A percentile compares a stretch with the other conserved stretches of the same genome.
These are phyloP conservation scores for Cryptoprocta ferox DNA, from an alignment of 2,797 vertebrate genomes.

Conservation along the genomic window DNA sequence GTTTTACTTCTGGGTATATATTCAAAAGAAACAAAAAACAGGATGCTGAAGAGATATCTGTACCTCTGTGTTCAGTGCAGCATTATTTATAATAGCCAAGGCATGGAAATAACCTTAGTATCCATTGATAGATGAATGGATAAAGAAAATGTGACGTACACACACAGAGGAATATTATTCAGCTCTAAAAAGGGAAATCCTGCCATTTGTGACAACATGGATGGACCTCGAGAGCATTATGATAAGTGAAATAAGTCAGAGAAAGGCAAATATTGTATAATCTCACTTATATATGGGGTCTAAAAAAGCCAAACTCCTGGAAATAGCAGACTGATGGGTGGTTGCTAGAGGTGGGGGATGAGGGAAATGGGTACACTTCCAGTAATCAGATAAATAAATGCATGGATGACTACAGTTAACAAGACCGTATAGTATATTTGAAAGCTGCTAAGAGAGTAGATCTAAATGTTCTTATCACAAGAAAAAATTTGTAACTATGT, in stretches of 20 bases:
- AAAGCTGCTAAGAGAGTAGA: slow-evolving; percentile 2
- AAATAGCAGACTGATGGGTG: background rate
- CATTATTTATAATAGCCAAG: background rate
- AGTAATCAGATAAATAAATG: background rate
- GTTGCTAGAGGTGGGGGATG: background rate
- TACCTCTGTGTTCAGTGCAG: background rate
- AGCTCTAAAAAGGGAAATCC: background rate
- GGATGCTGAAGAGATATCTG: background rate
- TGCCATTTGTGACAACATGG: background rate
- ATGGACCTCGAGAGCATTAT: background rate
- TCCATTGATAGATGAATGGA: background rate
- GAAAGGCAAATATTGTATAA: slow-evolving; percentile 5
- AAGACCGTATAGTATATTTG: background rate
- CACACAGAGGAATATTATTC: background rate
- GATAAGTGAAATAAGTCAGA: background rate
- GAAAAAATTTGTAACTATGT: background rate
- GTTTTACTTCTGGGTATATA: background rate
- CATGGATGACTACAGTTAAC: background rate
- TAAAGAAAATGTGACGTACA: background rate
- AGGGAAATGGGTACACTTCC: background rate
- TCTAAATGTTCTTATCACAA: slow-evolving; percentile 1
- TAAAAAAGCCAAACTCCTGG: background rate
- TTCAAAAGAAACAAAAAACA: background rate
- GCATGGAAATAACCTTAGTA: background rate
- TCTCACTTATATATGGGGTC: background rate